Base-by-base conservation (phyloP, 2,888 invertebrate genomes). In the Caenorhabditis doughertyi region DNA sequence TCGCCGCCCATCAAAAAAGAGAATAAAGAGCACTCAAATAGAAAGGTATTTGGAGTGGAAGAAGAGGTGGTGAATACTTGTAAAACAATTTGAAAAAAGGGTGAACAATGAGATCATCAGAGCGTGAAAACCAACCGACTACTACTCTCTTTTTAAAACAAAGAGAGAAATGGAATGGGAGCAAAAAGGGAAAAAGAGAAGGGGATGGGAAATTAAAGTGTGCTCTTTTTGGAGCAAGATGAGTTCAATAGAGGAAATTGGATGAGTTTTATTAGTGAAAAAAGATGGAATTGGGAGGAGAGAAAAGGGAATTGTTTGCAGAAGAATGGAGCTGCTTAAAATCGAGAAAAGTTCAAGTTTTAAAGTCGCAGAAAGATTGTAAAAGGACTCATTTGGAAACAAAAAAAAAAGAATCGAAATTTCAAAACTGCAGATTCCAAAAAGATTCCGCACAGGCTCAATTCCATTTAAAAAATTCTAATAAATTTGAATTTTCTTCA, bases 41-140 rank as follows among this genome's bases (percentile, higher is more conserved):
- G 56, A 13, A 18, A 16, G 55, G 42, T 47, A 47, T n/a, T 32
- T 32, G 58, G 21, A 21, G 27, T 27, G 32, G 32, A 56, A 35
- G 32, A n/a, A 35, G 32, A 7, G 27, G 35, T 18, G 56, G 5
- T 3, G 32, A 8, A 21, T 13, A 1, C 5, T 35, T 13, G 23
- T 73, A 73, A 73, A 73, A 73, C 73, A 73, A 73, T 73, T 73
- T 65, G 44, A 21, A 73, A 73, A 73, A 73, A n/a, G n/a, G 73
- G 64, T 73, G 73, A 65, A 73, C 64, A 73, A 73, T 73, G 70
- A 16, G 64, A 44, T 64, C 64, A 53, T 64, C 47, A 65, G 55
- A 56, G 64, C 73, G 73, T 73, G 73, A 73, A 73, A 65, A 49
- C 49, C 44, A 53, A n/a, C 18, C n/a, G 18, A 35, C 13, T 16